Base-by-base conservation (phyloP, 1,140 invertebrate genomes). In the Drosophila kanapiae region DNA sequence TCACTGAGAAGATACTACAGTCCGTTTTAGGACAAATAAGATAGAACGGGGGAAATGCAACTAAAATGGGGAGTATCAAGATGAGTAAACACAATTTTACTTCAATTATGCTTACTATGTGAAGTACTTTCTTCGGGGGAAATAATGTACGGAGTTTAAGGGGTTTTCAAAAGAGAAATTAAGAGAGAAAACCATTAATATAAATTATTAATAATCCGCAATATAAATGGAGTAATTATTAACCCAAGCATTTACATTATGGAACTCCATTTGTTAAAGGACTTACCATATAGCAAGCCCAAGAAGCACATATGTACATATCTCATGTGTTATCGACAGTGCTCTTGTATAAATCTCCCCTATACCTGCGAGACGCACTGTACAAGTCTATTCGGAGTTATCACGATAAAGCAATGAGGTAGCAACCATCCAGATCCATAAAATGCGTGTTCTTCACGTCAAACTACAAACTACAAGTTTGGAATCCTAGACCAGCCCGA, bases 1-100 rank as follows among this genome's bases (percentile, higher is more conserved):
- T 54, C 33, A n/a, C 2, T 27, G 16, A 14, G 45, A 8, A 16
- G 48, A 40, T 16, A 18, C 29, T 47, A 72, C 67, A 71, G 53
- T 72, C 6, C 23, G 68, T 72, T 72, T 31, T 16, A 54, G 33
- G 33, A 54, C 51, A 16, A 35, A 33, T 40, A 57, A 33, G 38
- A 61, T 27, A 59, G 13, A 6, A 16, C 18, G 38, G 49, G 49
- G 49, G 31, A 53, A 18, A 18, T 9, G 35, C 16, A 40, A 27
- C 23, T 58, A 0, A 16, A 11, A 51, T 16, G n/a, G n/a, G 48
- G 48, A 33, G n/a, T 35, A 53, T 23, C 16, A 14, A 38, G 33
- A 38, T 54, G 51, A 54, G 16, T 37, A 37, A 2, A 54, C 51
- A 14, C 23, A 23, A 54, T 54, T 54, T 9, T 23, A 53, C 11